phyloP scores from a whole-genome alignment of 2,888 invertebrate genomes.

The Meandrusa payeni region DNA sequence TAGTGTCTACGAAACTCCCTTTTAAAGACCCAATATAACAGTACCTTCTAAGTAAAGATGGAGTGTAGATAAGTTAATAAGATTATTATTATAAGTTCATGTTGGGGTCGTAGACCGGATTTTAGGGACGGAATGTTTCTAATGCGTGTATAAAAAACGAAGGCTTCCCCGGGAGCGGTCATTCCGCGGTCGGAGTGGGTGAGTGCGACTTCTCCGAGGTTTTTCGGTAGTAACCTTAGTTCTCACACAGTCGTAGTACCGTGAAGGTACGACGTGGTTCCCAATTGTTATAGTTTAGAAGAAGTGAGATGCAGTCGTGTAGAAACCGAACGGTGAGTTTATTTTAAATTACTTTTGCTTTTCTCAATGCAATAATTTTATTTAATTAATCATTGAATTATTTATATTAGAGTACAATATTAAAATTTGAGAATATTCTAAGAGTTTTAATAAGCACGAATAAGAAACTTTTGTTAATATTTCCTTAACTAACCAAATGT shows the following conservation, averaged over 20 bases:
- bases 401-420: too few relatives aligned
- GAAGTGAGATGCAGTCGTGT: slow-evolving; percentile 56
- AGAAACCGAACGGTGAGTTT: slow-evolving; percentile 49
- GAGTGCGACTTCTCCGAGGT: slow-evolving; percentile 64
- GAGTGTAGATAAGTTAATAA: slow-evolving; percentile 78
- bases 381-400: too few relatives aligned
- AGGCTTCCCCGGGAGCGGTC: slow-evolving; percentile 68
- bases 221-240: slow-evolving; percentile 47
- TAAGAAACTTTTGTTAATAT: too few relatives aligned
- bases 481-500: too few relatives aligned
- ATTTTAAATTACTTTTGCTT: too few relatives aligned
- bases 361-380: too few relatives aligned
- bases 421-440: too few relatives aligned
- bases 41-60: slow-evolving; percentile 75
- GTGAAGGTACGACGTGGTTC: slow-evolving; percentile 47
- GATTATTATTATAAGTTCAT: slow-evolving; percentile 74
- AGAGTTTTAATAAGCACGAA: too few relatives aligned
- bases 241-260: slow-evolving; percentile 44
- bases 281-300: slow-evolving; percentile 33
- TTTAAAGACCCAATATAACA: slow-evolving; percentile 71
- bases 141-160: slow-evolving; percentile 78
- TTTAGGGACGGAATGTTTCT: slow-evolving; percentile 75
- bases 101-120: slow-evolving; percentile 70
- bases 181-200: slow-evolving; percentile 69
- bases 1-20: slow-evolving; percentile 61